phyloP scores from a whole-genome alignment of 2,113 vertebrate genomes.

The Capreolus pygargus region DNA sequence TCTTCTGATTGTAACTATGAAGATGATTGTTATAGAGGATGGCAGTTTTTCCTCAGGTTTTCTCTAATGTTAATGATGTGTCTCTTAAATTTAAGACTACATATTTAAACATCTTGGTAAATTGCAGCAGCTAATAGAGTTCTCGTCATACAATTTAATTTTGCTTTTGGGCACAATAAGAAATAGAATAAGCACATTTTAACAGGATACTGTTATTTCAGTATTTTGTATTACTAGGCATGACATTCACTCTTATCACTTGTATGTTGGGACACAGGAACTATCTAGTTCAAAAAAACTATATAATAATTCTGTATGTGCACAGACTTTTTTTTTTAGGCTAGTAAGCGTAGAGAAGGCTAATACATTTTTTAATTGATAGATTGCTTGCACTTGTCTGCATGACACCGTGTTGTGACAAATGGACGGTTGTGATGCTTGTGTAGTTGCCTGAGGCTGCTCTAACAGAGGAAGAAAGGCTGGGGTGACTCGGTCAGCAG shows the following conservation, averaged over 20 bases:
- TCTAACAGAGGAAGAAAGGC: neutral
- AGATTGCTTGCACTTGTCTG: neutral
- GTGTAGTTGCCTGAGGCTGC: neutral
- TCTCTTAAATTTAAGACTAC: slow-evolving; percentile 35
- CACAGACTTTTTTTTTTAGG: neutral
- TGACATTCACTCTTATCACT: neutral
- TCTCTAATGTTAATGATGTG: neutral
- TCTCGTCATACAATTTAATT: slow-evolving; percentile 41
- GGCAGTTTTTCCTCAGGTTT: neutral
- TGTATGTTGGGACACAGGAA: neutral
- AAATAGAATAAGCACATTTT: slow-evolving; percentile 32
- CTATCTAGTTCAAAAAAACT: neutral
- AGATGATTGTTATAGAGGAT: neutral
- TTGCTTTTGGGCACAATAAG: neutral
- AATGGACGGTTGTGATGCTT: neutral
- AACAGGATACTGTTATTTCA: neutral
- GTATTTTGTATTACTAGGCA: neutral
- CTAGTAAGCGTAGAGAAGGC: neutral
- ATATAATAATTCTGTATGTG: neutral
- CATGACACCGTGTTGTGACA: neutral
- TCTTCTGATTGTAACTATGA: neutral
- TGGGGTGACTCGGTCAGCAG: neutral
- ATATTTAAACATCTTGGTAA: slow-evolving; percentile 20
- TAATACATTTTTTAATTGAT: neutral
- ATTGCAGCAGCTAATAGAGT: neutral